Evolutionary conservation across 2,113 vertebrate species (phyloP).

Genomic region (Meriones unguiculatus): DNA sequence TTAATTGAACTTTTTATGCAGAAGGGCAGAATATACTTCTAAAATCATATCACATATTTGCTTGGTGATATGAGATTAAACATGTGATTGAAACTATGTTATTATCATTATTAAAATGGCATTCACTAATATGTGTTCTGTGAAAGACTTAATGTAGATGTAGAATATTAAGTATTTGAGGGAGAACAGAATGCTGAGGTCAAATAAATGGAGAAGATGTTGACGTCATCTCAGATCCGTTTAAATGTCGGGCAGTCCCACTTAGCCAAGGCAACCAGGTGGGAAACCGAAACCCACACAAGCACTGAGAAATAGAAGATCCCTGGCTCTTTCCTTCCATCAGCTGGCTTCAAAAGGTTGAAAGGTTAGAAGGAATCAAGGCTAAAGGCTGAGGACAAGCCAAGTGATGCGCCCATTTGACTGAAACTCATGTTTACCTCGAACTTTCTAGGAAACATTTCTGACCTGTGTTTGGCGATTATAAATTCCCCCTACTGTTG

Average conservation of each 20-base stretch:
- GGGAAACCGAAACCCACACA: not conserved
- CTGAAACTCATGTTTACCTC: fast-evolving
- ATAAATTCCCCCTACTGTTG: not conserved
- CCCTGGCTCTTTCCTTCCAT: not conserved
- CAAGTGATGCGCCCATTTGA: not conserved
- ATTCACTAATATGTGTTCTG: not conserved
- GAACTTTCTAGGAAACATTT: not conserved
- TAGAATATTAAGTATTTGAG: not conserved
- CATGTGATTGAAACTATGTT: not conserved
- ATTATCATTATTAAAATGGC: slow-evolving; percentile 1
- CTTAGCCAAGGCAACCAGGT: not conserved
- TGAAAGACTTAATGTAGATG: not conserved
- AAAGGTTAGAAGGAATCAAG: not conserved
- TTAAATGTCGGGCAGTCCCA: not conserved
- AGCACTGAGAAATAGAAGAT: not conserved
- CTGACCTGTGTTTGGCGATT: not conserved
- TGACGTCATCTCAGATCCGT: slow-evolving; percentile 39
- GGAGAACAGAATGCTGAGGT: not conserved
- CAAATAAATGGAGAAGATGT: slow-evolving; percentile 29
- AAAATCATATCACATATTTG: not conserved
- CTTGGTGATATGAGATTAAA: not conserved
- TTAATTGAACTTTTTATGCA: slow-evolving; percentile 23
- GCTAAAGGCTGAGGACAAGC: not conserved
- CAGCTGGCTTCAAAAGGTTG: not conserved
- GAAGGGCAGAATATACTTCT: not conserved